Percentiles rank a stretch among this genome's conserved stretches.
Evolutionary conservation across 2,888 invertebrate genomes (phyloP).

Genomic region (Selenia dentaria): DNA sequence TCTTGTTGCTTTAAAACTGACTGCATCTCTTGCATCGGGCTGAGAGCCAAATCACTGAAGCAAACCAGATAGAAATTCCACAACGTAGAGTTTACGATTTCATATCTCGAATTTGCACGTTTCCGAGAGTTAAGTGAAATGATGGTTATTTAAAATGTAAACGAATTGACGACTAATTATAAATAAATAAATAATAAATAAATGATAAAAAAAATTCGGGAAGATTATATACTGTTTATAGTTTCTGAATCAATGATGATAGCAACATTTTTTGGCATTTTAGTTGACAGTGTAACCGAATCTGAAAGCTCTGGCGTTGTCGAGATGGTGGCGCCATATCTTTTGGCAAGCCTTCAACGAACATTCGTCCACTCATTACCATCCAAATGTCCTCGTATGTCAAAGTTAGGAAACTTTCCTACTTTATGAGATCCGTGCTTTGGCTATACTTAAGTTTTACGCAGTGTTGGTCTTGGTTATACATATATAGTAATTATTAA

Average conservation of each 20-base stretch:
- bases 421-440: conserved; percentile 32
- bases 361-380: conserved; percentile 34
- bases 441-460: too few species aligned
- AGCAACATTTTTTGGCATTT: too few species aligned
- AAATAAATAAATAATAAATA: too few species aligned
- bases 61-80: conserved; percentile 44
- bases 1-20: conserved; percentile 49
- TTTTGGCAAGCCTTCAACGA: conserved; percentile 47
- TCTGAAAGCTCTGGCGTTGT: conserved; percentile 11
- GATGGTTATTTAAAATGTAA: too few species aligned
- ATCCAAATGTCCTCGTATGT: conserved; percentile 35
- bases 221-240: too few species aligned
- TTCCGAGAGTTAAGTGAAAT: background rate
- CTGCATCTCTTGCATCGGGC: conserved; percentile 53
- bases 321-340: conserved; percentile 32
- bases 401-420: conserved; percentile 36
- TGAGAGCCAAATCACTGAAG: conserved; percentile 53
- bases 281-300: conserved; percentile 13
- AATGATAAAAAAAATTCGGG: too few species aligned
- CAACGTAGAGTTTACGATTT: conserved; percentile 33
- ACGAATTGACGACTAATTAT: too few species aligned
- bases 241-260: too few species aligned
- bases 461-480: too few species aligned
- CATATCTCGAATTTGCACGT: background rate
- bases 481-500: too few species aligned